phyloP scores from a whole-genome alignment of 2,113 vertebrate species.

The Cygnus atratus region DNA sequence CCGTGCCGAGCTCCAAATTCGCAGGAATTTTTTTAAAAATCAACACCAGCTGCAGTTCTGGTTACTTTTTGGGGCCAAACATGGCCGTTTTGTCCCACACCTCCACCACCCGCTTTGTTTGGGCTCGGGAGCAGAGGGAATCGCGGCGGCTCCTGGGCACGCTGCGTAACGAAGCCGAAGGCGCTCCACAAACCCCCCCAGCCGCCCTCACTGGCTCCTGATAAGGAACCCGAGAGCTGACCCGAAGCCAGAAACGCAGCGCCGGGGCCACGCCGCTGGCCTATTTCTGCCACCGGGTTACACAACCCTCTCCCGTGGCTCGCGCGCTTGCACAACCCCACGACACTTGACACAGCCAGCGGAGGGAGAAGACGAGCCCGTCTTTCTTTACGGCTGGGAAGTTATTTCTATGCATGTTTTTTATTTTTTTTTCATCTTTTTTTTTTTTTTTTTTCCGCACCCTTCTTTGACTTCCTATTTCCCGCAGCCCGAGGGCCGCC shows the following conservation, averaged over 20 bases:
- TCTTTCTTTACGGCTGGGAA: neutral
- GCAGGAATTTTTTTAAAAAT: too few relatives aligned
- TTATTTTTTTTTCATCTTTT: neutral
- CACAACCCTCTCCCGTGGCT: neutral
- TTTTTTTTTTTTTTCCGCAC: neutral
- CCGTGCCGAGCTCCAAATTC: too few relatives aligned
- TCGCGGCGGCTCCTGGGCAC: neutral
- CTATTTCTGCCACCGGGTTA: constrained; percentile 16
- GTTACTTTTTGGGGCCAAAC: neutral
- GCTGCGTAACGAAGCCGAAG: fast-evolving
- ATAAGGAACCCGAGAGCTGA: neutral
- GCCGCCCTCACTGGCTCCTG: neutral
- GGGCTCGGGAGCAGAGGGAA: neutral
- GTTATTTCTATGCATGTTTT: too few relatives aligned
- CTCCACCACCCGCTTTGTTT: neutral
- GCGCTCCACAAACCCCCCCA: neutral
- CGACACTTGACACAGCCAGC: neutral
- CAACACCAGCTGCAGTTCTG: neutral
- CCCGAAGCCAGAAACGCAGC: neutral
- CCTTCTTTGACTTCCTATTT: neutral
- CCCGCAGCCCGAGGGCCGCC: neutral
- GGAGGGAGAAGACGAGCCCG: neutral
- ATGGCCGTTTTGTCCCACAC: neutral
- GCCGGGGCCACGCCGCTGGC: neutral
- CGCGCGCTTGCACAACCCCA: constrained; percentile 27